These are phyloP conservation scores for Cordylochernes scorpioides DNA, from an alignment of 2,888 invertebrate species.

Conservation along the genomic window DNA sequence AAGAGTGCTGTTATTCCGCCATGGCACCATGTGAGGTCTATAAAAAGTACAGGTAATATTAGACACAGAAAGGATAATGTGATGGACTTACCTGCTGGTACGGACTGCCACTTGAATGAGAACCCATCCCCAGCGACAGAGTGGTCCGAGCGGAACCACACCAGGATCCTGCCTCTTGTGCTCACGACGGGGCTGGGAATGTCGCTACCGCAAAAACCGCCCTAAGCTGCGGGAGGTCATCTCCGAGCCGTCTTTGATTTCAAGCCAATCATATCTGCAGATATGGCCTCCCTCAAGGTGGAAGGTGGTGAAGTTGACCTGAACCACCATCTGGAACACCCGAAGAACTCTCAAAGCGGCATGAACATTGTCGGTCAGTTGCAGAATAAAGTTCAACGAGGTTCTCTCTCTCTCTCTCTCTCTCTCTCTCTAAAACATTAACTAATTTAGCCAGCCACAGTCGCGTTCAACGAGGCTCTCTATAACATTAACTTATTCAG, in stretches of 20 bases:
- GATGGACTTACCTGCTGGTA: constrained; percentile 29
- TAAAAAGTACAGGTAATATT: no score
- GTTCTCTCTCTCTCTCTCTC: no score
- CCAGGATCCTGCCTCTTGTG: constrained; percentile 42
- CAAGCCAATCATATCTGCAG: constrained; percentile 27
- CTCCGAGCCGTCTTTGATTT: constrained; percentile 60
- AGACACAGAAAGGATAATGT: no score
- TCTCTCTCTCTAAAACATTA: no score
- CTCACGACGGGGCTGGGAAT: constrained; percentile 41
- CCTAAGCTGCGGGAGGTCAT: constrained; percentile 43
- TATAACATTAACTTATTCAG: no score
- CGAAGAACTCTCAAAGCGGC: no score
- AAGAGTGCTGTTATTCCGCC: no score
- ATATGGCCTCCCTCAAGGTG: constrained; percentile 33
- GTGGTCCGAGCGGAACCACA: constrained; percentile 53
- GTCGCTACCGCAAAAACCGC: constrained; percentile 44
- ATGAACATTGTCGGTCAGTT: no score
- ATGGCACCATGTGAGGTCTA: no score
- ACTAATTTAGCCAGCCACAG: no score
- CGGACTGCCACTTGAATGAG: constrained; percentile 48
- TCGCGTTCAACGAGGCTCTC: no score
- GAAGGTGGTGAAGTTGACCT: constrained; percentile 49
- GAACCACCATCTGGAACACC: constrained; percentile 35
- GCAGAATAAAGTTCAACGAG: no score
- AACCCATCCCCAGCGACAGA: constrained; percentile 39